Conservation (phyloP, 2,797 vertebrate genomes). For the Threskiornis aethiopicus region DNA sequence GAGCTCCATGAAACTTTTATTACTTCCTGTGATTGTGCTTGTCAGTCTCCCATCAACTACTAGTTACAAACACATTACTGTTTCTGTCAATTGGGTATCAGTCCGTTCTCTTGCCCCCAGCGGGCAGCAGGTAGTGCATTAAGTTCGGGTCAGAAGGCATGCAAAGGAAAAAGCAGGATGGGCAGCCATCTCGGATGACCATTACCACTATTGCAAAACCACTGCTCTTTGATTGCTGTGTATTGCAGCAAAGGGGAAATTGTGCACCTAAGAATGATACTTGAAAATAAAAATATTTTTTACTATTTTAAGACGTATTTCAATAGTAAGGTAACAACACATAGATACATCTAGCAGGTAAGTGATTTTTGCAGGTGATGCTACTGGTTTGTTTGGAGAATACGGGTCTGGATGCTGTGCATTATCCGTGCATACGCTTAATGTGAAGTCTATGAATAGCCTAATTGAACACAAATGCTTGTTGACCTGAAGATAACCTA, state of each 20-base stretch:
- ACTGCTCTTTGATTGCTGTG: not conserved
- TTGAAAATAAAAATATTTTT: not conserved
- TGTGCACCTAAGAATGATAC: not conserved
- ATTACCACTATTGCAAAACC: not conserved
- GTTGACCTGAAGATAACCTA: not conserved
- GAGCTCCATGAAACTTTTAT: slow-evolving; percentile 12
- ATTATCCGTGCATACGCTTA: not conserved
- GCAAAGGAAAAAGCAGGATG: not conserved
- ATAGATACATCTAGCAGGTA: not conserved
- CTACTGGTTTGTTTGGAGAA: not conserved
- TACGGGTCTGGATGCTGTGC: not conserved
- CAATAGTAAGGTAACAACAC: not conserved
- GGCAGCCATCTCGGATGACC: accelerated
- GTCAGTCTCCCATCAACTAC: not conserved
- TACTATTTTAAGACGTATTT: not conserved
- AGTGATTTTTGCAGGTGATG: not conserved
- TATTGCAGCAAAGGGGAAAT: not conserved
- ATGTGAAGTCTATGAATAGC: not conserved
- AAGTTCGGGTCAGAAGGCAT: not conserved
- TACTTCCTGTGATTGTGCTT: slow-evolving; percentile 28
- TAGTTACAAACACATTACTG: not conserved
- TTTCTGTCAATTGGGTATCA: not conserved
- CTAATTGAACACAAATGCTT: not conserved
- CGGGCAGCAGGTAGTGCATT: not conserved
- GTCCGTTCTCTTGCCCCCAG: not conserved